These are phyloP conservation scores for Typhlichthys subterraneus DNA, from an alignment of 2,797 vertebrate species.

Conservation along the genomic window DNA sequence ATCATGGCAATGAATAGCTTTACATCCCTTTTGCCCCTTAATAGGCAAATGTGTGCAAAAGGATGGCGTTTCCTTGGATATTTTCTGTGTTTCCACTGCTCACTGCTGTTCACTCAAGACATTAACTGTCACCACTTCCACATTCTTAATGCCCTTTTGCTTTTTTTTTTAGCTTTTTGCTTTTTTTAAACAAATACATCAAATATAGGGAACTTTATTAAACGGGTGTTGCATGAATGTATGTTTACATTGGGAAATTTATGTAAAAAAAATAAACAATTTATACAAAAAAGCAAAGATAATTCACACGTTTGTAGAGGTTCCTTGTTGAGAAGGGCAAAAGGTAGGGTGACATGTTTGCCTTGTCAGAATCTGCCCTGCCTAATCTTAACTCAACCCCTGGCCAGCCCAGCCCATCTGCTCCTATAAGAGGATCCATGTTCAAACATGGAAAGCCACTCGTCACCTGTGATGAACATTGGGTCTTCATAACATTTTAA, in stretches of 20 bases:
- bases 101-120: conserved; percentile 42
- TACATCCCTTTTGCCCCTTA: conserved; percentile 29
- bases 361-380: conserved; percentile 55
- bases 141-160: conserved; percentile 52
- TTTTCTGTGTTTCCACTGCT: conserved; percentile 32
- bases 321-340: conserved; percentile 62
- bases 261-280: conserved; percentile 70
- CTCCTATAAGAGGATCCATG: conserved; percentile 3
- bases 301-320: conserved; percentile 77
- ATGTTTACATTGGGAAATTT: conserved; percentile 85
- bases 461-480: conserved; percentile 29
- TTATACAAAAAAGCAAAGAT: conserved; percentile 44
- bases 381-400: conserved; percentile 60
- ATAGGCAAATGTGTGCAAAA: conserved; percentile 15
- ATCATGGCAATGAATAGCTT: conserved; percentile 38
- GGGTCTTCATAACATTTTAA: conserved; percentile 28
- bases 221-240: conserved; percentile 89
- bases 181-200: conserved; percentile 74
- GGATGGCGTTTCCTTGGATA: conserved; percentile 52
- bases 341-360: conserved; percentile 39
- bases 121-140: conserved; percentile 29
- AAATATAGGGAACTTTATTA: conserved; percentile 84
- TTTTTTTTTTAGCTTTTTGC: conserved; percentile 47
- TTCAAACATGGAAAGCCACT: conserved; percentile 18
- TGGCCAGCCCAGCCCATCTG: conserved; percentile 52